Conservation (phyloP, 1,140 invertebrate species). For the Orchesella cincta region DNA sequence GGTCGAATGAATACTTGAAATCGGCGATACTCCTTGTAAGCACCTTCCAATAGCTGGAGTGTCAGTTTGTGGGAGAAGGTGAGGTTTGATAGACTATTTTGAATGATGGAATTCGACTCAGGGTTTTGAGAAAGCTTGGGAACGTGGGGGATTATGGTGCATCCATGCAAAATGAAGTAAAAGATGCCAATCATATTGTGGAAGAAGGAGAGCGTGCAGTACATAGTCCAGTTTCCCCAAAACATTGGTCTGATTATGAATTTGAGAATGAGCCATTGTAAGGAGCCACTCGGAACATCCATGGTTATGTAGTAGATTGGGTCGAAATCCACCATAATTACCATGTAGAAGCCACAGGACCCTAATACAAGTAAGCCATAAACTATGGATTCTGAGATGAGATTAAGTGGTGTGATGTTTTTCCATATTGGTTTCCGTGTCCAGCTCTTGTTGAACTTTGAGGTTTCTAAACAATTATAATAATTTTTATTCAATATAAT, state of each 20-base stretch:
- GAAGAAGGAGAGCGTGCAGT: neutral
- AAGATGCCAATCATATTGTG: neutral
- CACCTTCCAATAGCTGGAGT: neutral
- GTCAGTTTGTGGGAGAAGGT: neutral
- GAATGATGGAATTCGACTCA: neutral
- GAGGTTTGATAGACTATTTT: neutral
- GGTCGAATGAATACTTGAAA: conserved; percentile 9
- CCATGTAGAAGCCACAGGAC: neutral
- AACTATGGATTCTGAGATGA: neutral
- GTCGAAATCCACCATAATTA: neutral
- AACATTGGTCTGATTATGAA: neutral
- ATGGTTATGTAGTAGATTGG: neutral
- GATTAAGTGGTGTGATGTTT: neutral
- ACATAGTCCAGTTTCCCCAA: neutral
- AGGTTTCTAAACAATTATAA: neutral
- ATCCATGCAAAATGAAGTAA: neutral
- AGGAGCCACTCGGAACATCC: neutral
- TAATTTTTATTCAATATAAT: neutral
- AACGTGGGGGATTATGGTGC: neutral
- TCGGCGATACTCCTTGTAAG: neutral
- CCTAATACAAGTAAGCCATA: neutral
- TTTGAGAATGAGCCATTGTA: neutral
- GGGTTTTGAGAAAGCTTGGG: neutral
- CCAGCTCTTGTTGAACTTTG: neutral
- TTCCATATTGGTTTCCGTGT: neutral